Base-by-base conservation (phyloP, 37 sponge, comb jelly and placozoan species). In the Halichondria panicea region DNA sequence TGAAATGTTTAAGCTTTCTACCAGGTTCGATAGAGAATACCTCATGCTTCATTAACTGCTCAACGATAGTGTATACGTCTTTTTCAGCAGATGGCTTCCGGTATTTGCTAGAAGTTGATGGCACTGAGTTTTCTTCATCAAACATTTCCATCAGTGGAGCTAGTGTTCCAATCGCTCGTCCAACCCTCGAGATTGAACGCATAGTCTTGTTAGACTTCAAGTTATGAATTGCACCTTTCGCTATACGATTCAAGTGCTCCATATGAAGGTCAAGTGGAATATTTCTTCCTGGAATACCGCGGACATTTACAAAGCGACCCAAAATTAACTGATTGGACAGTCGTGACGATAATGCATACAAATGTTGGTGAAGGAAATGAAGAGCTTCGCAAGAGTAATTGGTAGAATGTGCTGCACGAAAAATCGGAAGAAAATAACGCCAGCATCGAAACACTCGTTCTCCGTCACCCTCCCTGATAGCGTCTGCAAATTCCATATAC, bases 311-410 rank as follows among this genome's bases (percentile, higher is more conserved):
- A 15, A 48, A 48, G 13, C 52, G n/a, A n/a, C n/a, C n/a, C n/a
- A n/a, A n/a, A n/a, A n/a, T n/a, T n/a, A n/a, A n/a, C n/a, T n/a
- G n/a, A n/a, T n/a, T n/a, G n/a, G n/a, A n/a, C n/a, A n/a, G n/a
- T n/a, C n/a, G n/a, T n/a, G n/a, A n/a, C n/a, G n/a, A n/a, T n/a
- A n/a, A n/a, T n/a, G n/a, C n/a, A n/a, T n/a, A n/a, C n/a, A n/a
- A n/a, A n/a, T 70, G 43, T 69, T 81, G 82, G 7, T 72, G 8
- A 40, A 53, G 33, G 2, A 80, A 48, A 31, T 58, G 58, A 39
- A 62, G n/a, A n/a, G n/a, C n/a, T n/a, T n/a, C n/a, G n/a, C n/a
- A n/a, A n/a, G n/a, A n/a, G n/a, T n/a, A n/a, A n/a, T n/a, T n/a
- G 25, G n/a, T n/a, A n/a, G n/a, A n/a, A n/a, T n/a, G n/a, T n/a